Evolutionary conservation across 2,113 vertebrate genomes (phyloP).

Genomic region (Saimiri boliviensis): DNA sequence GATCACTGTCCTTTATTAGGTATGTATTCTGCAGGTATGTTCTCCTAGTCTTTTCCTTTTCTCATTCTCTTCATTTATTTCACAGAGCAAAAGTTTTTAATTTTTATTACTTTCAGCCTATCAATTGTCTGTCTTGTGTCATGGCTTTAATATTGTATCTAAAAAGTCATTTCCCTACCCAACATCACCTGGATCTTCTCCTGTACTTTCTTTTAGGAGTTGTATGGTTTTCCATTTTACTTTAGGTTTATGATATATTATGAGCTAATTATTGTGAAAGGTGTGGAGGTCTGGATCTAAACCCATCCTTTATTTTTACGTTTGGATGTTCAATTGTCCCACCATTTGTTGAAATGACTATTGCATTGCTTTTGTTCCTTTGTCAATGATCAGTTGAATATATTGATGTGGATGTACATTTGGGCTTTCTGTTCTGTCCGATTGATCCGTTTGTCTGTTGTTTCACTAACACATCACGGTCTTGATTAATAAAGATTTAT

Average conservation of each 20-base stretch:
- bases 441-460: not conserved
- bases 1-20: not conserved
- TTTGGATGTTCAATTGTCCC: not conserved
- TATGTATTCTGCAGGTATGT: not conserved
- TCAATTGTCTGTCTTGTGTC: not conserved
- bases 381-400: not conserved
- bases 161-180: not conserved
- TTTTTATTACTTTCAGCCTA: not conserved
- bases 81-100: not conserved
- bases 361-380: not conserved
- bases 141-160: not conserved
- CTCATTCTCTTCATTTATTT: not conserved
- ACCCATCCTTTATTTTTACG: not conserved
- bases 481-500: not conserved
- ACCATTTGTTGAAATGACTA: not conserved
- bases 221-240: not conserved
- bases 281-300: not conserved
- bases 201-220: not conserved
- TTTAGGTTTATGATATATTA: not conserved
- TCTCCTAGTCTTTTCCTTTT: not conserved
- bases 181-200: not conserved
- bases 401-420: not conserved
- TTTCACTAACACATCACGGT: not conserved
- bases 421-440: not conserved
- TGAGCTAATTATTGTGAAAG: not conserved